phyloP scores from a whole-genome alignment of 2,113 vertebrate species.

The Oncorhynchus mykiss region DNA sequence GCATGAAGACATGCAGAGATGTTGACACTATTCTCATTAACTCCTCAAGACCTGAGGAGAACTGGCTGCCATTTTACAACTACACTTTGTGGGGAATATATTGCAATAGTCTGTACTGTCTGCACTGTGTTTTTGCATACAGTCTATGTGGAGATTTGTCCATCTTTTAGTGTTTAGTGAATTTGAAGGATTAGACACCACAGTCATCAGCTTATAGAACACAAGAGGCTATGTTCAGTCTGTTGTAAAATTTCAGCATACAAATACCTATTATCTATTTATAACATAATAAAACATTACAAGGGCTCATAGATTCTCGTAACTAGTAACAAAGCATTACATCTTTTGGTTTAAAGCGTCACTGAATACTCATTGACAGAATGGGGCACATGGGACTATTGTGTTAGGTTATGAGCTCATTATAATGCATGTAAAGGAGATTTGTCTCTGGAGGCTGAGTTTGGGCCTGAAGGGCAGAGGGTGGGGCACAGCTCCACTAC shows the following conservation, averaged over 20 bases:
- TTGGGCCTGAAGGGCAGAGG: not conserved
- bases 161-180: too few relatives aligned
- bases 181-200: too few relatives aligned
- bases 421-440: not conserved
- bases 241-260: too few relatives aligned
- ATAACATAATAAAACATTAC: not conserved
- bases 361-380: not conserved
- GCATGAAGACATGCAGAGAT: slow-evolving; percentile 13
- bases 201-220: too few relatives aligned
- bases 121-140: too few relatives aligned
- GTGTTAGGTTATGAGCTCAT: not conserved
- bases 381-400: not conserved
- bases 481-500: slow-evolving; percentile 49
- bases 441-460: not conserved
- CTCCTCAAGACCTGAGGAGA: not conserved
- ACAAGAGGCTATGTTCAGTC: too few relatives aligned
- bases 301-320: not conserved
- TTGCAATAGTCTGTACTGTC: too few relatives aligned
- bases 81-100: not conserved
- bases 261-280: too few relatives aligned
- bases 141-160: too few relatives aligned
- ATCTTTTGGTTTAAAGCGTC: too few relatives aligned
- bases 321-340: too few relatives aligned
- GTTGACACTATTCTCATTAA: slow-evolving; percentile 28
- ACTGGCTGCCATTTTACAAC: too few relatives aligned